Base-by-base conservation (phyloP, 2,113 vertebrate genomes). In the Halcyon malimbica region DNA sequence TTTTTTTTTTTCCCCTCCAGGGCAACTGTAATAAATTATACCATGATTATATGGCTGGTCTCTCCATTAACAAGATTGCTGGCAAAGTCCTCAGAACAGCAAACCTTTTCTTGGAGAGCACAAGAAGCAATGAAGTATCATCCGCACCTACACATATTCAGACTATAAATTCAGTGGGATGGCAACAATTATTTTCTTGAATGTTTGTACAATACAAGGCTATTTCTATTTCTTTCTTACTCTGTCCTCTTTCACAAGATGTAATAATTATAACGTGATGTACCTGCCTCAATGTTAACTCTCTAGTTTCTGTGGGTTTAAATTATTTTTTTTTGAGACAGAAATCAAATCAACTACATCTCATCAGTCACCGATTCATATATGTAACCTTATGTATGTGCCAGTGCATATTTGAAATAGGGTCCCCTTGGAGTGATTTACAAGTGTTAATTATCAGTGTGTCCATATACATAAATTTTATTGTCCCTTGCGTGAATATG, bases 401-500 rank as follows among this genome's bases (percentile, higher is more conserved):
- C 57, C 50, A 83, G n/a, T 50, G 41, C 5, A 29, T 14, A 10
- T n/a, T n/a, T 54, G 44, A 94, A 84, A 92, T 7, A 48, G 83
- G 9, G 59, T 29, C 63, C 20, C 23, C 21, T 78, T 8, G n/a
- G 69, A 86, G 53, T 79, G 53, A 96, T 95, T 97, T 96, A 92
- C n/a, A 87, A 68, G 9, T 46, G 11, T 91, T 93, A 90, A 95
- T 95, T 97, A 93, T 71, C 44, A 67, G 14, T 90, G 42, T 94
- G 83, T 76, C 65, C 68, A 35, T 67, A 81, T 28, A 85, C 25
- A 53, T 73, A 83, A 51, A 87, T 96, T 88, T 95, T 96, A 90
- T 76, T 94, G 83, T 80, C 63, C 93, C 93, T 87, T 87, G 77
- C 71, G 81, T 95, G 41, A 97, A 97, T 97, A 95, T 78, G 33